Evolutionary conservation across 2,797 vertebrate genomes (phyloP), one percentile per base, ranked within the genome.

Genomic region (Pangasius krempfi): DNA sequence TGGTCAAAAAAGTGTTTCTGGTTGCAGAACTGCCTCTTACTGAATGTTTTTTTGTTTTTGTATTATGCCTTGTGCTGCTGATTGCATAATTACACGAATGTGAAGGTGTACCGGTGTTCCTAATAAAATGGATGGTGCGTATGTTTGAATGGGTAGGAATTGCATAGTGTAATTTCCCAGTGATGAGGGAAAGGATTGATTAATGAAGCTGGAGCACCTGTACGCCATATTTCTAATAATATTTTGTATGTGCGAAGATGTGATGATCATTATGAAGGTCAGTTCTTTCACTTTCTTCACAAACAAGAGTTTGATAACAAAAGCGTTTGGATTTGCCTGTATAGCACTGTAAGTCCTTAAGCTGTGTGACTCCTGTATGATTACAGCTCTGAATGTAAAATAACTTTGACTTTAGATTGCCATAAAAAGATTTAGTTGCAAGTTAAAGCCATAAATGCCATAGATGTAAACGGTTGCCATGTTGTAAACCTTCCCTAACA

Each of bases 251-350:
- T 27, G 52, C 85, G 52, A 84, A 85, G 73, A 86, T 68, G 70
- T 89, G 86, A 90, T 91, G 89, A 89, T 91, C 89, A 89, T 80
- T 56, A 70, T 84, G 89, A 91, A 91, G 86, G 90, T 88, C 89
- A 88, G 52, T 64, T 78, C 76, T 87, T 89, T 73, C 83, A 80
- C 68, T 85, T n/a, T n/a, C n/a, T n/a, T n/a, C n/a, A n/a, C n/a
- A n/a, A n/a, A n/a, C n/a, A n/a, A 33, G 70, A 86, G 73, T 44
- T 52, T 85, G 80, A 16, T 30, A 86, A 79, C 54, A 58, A 88
- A 87, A 87, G 75, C 58, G 60, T 83, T 88, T 89, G 78, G 64
- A 80, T 87, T 88, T 68, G 73, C 78, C 87, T 84, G 81, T 82
- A 88, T 27, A 92, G 86, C 75, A 82, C 80, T 50, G 81, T 60